Evolutionary conservation across 1,140 invertebrate species (phyloP), one percentile per base, ranked within the genome.

Genomic region (Zaprionus lachaisei): DNA sequence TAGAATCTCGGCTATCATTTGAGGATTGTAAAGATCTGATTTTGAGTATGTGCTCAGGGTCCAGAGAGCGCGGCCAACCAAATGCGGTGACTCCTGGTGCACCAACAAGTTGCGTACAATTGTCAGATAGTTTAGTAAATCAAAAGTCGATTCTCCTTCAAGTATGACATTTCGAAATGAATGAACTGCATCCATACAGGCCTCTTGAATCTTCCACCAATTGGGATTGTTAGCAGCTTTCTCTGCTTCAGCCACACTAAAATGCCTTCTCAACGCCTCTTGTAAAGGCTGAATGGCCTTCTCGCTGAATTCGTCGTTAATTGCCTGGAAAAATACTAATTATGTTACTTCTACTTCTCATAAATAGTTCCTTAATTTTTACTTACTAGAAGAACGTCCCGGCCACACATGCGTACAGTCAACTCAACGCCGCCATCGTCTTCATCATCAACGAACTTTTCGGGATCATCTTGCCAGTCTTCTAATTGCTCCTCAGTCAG

Each of bases 121-220:
- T 91, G 94, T 95, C 26, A 97, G 91, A 93, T 97, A 96, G 54
- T 94, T 94, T 6, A 94, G 92, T 20, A 97, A 93, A 92, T 97
- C 95, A 91, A 97, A 96, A 62, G 95, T 94, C 7, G 94, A 92
- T 14, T 95, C 93, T 51, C 94, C 94, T 41, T 95, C 94, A 4
- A 96, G 91, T 15, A 96, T 93, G 12, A 94, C 63, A 60, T 94
- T 93, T 49, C 94, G 94, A 6, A 94, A 93, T 51, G 93, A 91
- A 49, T 95, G 95, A 1, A 97, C 92, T 3, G 96, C 95, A 57
- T 96, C 93, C 92, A 97, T 95, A 65, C 95, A 95, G 0, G 96
- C 95, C 93, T 97, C 96, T 58, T 96, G 95, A 15, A 96, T 93
- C 91, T 97, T 97, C 96, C 96, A 97, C 94, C 95, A 96, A 69